Conservation (phyloP, 2,888 invertebrate genomes). For the Oscheius sp. region DNA sequence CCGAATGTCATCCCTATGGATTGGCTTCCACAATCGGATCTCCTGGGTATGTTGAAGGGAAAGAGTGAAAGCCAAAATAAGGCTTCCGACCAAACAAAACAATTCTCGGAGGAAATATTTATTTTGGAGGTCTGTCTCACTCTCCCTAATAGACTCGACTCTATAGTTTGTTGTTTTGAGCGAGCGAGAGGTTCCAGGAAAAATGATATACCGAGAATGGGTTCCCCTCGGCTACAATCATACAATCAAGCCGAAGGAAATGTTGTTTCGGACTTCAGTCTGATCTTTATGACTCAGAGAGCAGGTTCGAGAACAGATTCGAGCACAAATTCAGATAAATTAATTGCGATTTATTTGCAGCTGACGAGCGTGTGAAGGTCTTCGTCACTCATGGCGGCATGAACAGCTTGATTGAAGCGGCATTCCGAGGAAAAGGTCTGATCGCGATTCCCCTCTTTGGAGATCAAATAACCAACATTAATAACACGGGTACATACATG, state of each 20-base stretch:
- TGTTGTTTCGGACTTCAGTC: too few species aligned
- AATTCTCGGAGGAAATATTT: too few species aligned
- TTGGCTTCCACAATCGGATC: slow-evolving; percentile 12
- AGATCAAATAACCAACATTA: slow-evolving; percentile 1
- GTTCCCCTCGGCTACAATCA: too few species aligned
- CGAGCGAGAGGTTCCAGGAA: too few species aligned
- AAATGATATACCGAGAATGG: too few species aligned
- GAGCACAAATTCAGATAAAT: not conserved
- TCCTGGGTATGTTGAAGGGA: too few species aligned
- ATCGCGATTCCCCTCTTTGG: not conserved
- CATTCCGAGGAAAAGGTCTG: not conserved
- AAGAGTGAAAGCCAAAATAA: too few species aligned
- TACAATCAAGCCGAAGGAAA: too few species aligned
- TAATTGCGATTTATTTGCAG: not conserved
- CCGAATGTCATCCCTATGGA: not conserved
- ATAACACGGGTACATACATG: not conserved
- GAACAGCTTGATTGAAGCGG: not conserved
- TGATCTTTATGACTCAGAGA: not conserved
- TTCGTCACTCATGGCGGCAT: not conserved
- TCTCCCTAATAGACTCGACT: too few species aligned
- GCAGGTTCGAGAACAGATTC: not conserved
- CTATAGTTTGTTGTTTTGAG: too few species aligned
- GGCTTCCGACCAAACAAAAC: too few species aligned
- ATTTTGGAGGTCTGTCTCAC: too few species aligned
- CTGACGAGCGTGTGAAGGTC: not conserved